Evolutionary conservation across 2,888 invertebrate species (phyloP).

Genomic region (Dusona sp.): DNA sequence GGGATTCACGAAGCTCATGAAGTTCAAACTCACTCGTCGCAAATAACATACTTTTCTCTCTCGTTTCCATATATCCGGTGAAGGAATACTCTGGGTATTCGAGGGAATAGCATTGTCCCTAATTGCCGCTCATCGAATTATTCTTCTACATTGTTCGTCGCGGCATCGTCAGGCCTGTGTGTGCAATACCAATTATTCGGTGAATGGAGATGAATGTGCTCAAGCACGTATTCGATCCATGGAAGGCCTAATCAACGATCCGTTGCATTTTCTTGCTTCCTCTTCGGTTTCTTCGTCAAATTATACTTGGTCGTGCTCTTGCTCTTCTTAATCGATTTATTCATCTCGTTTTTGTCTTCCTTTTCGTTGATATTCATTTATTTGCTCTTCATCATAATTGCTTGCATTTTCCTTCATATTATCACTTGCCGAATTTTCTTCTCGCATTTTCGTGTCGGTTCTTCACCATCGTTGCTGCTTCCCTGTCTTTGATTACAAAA

Average conservation of each 20-base stretch:
- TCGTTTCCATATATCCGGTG: constrained; percentile 51
- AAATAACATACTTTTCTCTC: constrained; percentile 30
- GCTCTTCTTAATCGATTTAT: neutral
- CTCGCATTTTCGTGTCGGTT: no score
- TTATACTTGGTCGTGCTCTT: neutral
- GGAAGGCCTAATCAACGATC: constrained; percentile 55
- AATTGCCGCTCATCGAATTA: constrained; percentile 63
- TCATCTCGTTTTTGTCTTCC: neutral
- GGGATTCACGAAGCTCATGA: neutral
- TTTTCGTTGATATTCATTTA: neutral
- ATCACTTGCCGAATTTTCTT: no score
- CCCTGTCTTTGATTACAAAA: no score
- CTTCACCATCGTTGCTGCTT: no score
- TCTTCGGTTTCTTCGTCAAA: constrained; percentile 24
- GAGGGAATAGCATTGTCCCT: constrained; percentile 56
- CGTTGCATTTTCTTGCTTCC: constrained; percentile 29
- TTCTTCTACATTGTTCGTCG: constrained; percentile 39
- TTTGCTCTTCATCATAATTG: neutral
- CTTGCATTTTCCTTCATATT: no score
- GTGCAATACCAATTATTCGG: constrained; percentile 54
- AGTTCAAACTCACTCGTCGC: neutral
- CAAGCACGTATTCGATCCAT: constrained; percentile 32
- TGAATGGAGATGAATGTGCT: constrained; percentile 47
- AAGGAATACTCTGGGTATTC: constrained; percentile 35
- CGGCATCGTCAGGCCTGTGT: constrained; percentile 38